Base-by-base conservation (phyloP, 2,113 vertebrate species). In the Oreochromis niloticus region DNA sequence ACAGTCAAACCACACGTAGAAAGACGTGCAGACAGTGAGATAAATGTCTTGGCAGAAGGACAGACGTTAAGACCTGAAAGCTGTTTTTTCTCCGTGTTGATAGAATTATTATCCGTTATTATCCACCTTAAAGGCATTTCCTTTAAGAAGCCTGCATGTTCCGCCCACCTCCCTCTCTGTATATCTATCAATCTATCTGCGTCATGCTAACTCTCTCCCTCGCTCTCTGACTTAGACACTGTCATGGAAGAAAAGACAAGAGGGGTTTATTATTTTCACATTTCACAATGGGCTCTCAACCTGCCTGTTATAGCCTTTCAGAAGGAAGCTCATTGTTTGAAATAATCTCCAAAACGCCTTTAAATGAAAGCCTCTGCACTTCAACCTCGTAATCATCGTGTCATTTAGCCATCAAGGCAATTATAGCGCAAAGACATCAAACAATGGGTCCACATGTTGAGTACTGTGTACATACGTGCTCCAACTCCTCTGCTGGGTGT, bases 331-430 rank as follows among this genome's bases (percentile, higher is more conserved):
- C 78, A 52, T 89, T 90, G 91, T 94, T 91, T 87, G 55, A 86
- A 92, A 52, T 43, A 14, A 66, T 88, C 73, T 82, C 48, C 50
- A 8, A 83, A 91, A 93, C 52, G 30, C 88, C 88, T 85, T 78
- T 39, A 88, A 88, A 92, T 86, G 61, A 92, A 89, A 88, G 93
- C 84, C 56, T 81, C 81, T 79, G 89, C 91, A 88, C 90, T 92
- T 92, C 89, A 86, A 89, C 90, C 88, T 87, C 78, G 61, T 92
- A 89, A 93, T 92, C 88, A 90, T 81, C 32, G 50, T 87, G 91
- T 92, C 91, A 87, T 85, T 92, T 90, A 61, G 82, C 43, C 8
- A 71, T 91, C 57, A 57, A 79, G 24, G 84, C 89, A 92, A 93
- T 91, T 92, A 91, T 63, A 93, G 90, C 85, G 41, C 36, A 48